These are phyloP conservation scores for Hydractinia echinata DNA, from an alignment of 30 jellyfish, hydroid and myxozoan species.

Conservation along the genomic window DNA sequence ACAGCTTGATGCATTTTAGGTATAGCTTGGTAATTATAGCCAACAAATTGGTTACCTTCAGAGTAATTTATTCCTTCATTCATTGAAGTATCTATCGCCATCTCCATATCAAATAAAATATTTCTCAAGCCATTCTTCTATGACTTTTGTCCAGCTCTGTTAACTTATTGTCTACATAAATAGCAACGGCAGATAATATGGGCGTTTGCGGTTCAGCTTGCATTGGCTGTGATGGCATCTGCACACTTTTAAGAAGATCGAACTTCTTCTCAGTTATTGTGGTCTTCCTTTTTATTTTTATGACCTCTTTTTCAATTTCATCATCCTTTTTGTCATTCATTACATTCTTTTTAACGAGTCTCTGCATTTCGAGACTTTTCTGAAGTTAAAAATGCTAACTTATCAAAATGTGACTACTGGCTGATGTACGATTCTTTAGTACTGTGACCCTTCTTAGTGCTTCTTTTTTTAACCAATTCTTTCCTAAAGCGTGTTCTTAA, in stretches of 20 bases:
- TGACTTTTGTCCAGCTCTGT: no score
- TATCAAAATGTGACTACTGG: not conserved
- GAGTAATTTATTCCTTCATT: not conserved
- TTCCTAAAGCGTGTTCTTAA: not conserved
- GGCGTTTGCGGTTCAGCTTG: not conserved
- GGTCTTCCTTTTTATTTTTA: not conserved
- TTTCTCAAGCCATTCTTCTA: no score
- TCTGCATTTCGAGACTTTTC: not conserved
- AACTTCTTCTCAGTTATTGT: not conserved
- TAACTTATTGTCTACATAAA: no score
- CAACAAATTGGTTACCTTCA: not conserved
- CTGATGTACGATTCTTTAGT: not conserved
- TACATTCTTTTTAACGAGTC: not conserved
- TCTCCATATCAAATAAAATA: conserved; percentile 8
- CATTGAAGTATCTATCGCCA: not conserved
- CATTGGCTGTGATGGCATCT: conserved; percentile 1
- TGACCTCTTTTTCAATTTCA: not conserved
- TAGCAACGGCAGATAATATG: not conserved
- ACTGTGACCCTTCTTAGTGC: not conserved
- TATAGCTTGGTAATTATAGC: not conserved
- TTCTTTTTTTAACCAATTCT: not conserved
- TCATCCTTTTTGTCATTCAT: not conserved
- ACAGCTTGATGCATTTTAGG: not conserved
- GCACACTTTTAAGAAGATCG: not conserved
- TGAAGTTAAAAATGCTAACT: not conserved